phyloP scores from a whole-genome alignment of 2,888 invertebrate species.

The Tetramorium bicarinatum region DNA sequence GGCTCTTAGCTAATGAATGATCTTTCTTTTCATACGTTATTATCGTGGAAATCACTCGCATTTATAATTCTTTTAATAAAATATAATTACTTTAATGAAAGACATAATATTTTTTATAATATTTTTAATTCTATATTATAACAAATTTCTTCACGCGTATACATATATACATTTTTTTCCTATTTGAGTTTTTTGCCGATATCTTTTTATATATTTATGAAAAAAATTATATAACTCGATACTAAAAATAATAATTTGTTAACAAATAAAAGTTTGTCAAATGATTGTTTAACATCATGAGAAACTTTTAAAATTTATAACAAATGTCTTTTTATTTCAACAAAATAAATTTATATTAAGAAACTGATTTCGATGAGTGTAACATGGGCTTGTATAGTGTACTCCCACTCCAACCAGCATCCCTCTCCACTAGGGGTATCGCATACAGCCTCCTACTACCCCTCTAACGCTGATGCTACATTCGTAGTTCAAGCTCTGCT shows the following conservation, averaged over 20 bases:
- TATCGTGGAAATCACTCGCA: not conserved
- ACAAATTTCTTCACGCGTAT: not conserved
- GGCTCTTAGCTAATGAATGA: conserved; percentile 1
- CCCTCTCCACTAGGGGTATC: conserved; percentile 24
- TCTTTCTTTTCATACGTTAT: not conserved
- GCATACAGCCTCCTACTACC: conserved; percentile 67
- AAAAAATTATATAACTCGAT: not conserved
- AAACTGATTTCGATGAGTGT: conserved; percentile 70
- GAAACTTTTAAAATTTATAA: not conserved
- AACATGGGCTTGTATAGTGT: conserved; percentile 76
- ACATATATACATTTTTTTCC: not conserved
- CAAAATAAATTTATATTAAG: conserved; percentile 21
- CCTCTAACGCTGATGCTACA: conserved; percentile 64
- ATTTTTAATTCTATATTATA: not conserved
- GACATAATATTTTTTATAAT: not conserved
- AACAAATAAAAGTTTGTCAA: not conserved
- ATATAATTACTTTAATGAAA: not conserved
- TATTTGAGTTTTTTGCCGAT: not conserved
- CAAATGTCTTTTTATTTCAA: not conserved
- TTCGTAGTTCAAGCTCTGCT: conserved; percentile 69
- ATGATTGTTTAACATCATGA: not conserved
- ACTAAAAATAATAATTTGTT: not conserved
- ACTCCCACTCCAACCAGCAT: conserved; percentile 69
- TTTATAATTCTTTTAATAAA: conserved; percentile 15
- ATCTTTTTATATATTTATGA: not conserved